These are phyloP conservation scores for Phymanthus crucifer DNA, from an alignment of 92 coral and sea anemone genomes.

Conservation along the genomic window DNA sequence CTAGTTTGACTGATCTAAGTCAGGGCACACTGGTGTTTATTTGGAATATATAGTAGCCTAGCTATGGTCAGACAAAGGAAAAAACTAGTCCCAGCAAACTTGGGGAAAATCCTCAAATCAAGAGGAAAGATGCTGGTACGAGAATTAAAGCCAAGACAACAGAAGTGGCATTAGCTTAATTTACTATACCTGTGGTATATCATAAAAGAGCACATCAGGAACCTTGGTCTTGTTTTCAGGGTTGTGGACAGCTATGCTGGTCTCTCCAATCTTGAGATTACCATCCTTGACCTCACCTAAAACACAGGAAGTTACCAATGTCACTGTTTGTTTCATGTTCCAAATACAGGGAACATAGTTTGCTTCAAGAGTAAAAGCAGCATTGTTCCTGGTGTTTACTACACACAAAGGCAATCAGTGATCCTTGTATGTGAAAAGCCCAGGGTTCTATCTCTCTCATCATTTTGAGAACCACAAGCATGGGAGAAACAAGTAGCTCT, in stretches of 20 bases:
- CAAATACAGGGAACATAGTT: no score
- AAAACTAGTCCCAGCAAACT: no score
- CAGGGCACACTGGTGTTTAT: no score
- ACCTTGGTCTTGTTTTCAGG: conserved; percentile 95
- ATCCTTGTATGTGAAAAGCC: conserved; percentile 72
- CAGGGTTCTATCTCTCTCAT: conserved; percentile 64
- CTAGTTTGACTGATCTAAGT: no score
- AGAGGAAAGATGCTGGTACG: neutral
- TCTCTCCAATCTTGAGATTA: conserved; percentile 76
- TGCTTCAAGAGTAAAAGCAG: no score
- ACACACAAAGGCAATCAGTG: conserved; percentile 54
- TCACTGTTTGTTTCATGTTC: neutral
- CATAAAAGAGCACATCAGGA: conserved; percentile 91
- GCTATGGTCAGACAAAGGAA: no score
- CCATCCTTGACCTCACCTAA: conserved; percentile 78
- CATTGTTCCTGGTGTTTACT: conserved; percentile 71
- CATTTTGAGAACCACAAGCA: conserved; percentile 60
- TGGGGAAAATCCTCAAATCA: neutral
- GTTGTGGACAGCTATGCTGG: conserved; percentile 70
- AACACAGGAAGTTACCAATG: neutral
- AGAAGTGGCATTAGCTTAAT: neutral
- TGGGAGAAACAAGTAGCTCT: conserved; percentile 36
- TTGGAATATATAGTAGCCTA: no score
- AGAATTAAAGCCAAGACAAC: no score
- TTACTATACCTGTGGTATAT: conserved; percentile 77